These are phyloP conservation scores for Silurus lanzhouensis DNA, from an alignment of 2,797 vertebrate genomes.

Conservation along the genomic window DNA sequence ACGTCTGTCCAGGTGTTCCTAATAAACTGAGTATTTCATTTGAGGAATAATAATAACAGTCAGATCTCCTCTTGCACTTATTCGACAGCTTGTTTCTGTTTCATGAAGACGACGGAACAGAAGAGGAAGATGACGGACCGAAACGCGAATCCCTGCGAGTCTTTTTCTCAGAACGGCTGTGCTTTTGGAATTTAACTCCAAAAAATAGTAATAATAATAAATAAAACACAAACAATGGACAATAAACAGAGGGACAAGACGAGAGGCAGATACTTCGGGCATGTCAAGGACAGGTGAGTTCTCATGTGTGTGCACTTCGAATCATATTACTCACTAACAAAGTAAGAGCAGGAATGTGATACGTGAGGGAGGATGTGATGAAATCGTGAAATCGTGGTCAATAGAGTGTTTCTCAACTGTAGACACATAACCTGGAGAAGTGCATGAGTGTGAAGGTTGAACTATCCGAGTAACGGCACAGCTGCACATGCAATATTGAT, in stretches of 20 bases:
- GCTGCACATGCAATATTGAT: no score
- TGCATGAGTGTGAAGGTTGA: no score
- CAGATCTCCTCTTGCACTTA: neutral
- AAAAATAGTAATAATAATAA: neutral
- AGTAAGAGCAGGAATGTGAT: neutral
- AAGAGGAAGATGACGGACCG: constrained; percentile 59
- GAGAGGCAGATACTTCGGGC: constrained; percentile 76
- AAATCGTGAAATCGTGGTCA: no score
- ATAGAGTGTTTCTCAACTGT: no score
- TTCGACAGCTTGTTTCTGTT: neutral
- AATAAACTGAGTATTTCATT: neutral
- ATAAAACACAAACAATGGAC: constrained; percentile 58
- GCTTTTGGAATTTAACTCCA: constrained; percentile 44
- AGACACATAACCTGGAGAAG: no score
- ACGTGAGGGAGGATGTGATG: neutral
- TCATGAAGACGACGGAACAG: constrained; percentile 53
- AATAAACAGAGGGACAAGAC: constrained; percentile 66
- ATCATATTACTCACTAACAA: neutral
- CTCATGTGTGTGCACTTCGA: neutral
- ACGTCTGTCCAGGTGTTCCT: neutral
- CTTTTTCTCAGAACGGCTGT: constrained; percentile 48
- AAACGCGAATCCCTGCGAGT: constrained; percentile 64
- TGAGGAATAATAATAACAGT: neutral
- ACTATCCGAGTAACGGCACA: no score
- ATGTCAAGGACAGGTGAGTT: constrained; percentile 75